Evolutionary conservation across 2,797 vertebrate genomes (phyloP).

Genomic region (Eupleurogrammus muticus): DNA sequence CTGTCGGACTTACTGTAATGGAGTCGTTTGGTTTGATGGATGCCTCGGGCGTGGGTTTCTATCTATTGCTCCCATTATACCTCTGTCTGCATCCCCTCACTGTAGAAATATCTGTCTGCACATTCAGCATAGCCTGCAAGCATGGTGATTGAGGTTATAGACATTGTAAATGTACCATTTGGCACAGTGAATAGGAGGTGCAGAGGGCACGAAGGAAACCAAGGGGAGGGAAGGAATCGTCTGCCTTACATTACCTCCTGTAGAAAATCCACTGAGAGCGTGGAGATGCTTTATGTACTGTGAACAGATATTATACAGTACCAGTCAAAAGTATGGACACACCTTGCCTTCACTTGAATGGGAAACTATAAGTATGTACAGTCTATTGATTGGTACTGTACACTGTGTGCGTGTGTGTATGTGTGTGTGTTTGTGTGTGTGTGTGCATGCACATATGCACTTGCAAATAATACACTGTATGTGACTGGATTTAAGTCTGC

Average conservation of each 20-base stretch:
- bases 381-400: not conserved
- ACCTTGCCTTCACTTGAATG: too few relatives aligned
- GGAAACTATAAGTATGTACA: too few relatives aligned
- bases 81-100: slow-evolving; percentile 69
- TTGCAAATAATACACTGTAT: too few relatives aligned
- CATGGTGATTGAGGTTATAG: slow-evolving; percentile 78
- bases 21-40: slow-evolving; percentile 84
- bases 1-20: slow-evolving; percentile 84
- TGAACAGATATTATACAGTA: slow-evolving; percentile 27
- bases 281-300: slow-evolving; percentile 33
- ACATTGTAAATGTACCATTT: slow-evolving; percentile 83
- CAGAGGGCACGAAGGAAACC: slow-evolving; percentile 70
- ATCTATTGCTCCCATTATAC: slow-evolving; percentile 78
- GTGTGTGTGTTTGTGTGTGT: slow-evolving; percentile 17
- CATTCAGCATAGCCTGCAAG: slow-evolving; percentile 68
- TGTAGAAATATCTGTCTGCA: slow-evolving; percentile 71
- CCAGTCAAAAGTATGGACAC: not conserved
- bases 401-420: not conserved
- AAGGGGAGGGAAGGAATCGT: slow-evolving; percentile 58
- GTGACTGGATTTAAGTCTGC: slow-evolving; percentile 17
- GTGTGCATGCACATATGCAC: too few relatives aligned
- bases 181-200: slow-evolving; percentile 70
- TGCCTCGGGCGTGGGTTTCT: slow-evolving; percentile 76
- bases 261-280: slow-evolving; percentile 23
- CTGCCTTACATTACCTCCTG: slow-evolving; percentile 41